Evolutionary conservation across 2,888 invertebrate species (phyloP).

Genomic region (Synanthedon tipuliformis): DNA sequence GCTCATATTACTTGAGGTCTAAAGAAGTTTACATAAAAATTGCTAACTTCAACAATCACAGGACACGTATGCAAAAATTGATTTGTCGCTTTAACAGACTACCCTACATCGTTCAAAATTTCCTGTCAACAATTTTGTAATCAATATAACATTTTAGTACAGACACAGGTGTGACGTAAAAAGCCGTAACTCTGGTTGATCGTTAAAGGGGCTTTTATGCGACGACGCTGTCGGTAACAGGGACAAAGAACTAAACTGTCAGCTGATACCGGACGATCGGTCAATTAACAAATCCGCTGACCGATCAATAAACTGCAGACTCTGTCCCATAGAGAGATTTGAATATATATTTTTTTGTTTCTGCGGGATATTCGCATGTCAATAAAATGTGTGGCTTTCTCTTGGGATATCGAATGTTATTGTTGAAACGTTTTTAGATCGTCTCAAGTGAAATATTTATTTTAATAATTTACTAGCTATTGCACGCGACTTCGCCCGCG

Average conservation of each 20-base stretch:
- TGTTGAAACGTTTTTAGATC: too few species aligned
- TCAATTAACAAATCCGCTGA: background rate
- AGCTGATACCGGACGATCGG: background rate
- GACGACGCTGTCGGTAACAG: constrained; percentile 13
- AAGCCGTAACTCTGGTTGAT: constrained; percentile 35
- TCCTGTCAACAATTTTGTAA: constrained; percentile 37
- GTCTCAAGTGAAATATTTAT: too few species aligned
- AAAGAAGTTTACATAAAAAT: too few species aligned
- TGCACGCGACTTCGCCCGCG: too few species aligned
- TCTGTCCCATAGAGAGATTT: too few species aligned
- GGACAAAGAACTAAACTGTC: constrained; percentile 7
- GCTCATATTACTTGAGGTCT: too few species aligned
- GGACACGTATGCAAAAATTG: constrained; percentile 9
- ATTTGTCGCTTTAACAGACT: constrained; percentile 22
- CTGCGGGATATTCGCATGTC: too few species aligned
- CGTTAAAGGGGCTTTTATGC: constrained; percentile 37
- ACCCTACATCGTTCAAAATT: constrained; percentile 27
- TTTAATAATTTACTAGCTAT: too few species aligned
- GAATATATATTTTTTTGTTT: too few species aligned
- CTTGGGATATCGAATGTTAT: too few species aligned
- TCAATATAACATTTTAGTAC: constrained; percentile 49
- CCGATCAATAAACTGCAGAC: background rate
- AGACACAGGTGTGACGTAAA: constrained; percentile 51
- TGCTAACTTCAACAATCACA: too few species aligned
- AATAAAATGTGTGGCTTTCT: too few species aligned